Conservation (phyloP, 2,888 invertebrate species). For the Patella pellucida region DNA sequence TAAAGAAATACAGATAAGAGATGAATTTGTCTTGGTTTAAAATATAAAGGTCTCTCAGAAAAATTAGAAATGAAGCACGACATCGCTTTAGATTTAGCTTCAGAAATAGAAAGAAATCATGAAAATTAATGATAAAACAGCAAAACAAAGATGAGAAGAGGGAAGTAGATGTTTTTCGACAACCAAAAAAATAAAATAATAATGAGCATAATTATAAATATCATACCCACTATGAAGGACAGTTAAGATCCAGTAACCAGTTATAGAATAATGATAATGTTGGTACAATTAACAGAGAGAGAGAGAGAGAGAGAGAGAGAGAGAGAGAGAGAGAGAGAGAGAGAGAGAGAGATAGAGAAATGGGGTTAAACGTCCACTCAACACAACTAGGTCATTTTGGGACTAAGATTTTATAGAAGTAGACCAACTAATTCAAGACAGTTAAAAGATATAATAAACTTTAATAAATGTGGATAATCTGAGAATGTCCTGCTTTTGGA, state of each 20-base stretch:
- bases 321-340: too few relatives aligned
- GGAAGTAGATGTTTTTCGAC: background rate
- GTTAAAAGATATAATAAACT: too few relatives aligned
- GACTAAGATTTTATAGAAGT: too few relatives aligned
- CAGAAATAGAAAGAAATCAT: background rate
- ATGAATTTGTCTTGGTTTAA: background rate
- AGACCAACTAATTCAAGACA: too few relatives aligned
- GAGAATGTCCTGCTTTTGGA: too few relatives aligned
- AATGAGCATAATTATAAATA: background rate
- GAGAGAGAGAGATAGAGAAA: too few relatives aligned
- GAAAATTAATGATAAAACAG: background rate
- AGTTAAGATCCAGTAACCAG: background rate
- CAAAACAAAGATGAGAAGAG: background rate
- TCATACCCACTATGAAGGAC: background rate
- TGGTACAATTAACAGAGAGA: too few relatives aligned
- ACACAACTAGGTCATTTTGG: too few relatives aligned
- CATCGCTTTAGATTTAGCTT: background rate
- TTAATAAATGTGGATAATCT: too few relatives aligned
- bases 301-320: too few relatives aligned
- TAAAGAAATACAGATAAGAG: constrained; percentile 21
- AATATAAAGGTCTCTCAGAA: background rate
- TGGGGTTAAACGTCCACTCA: too few relatives aligned
- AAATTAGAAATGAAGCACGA: background rate
- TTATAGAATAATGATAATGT: background rate
- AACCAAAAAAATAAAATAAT: background rate